Percentiles rank a stretch among this genome's conserved stretches.
Evolutionary conservation across 2,113 vertebrate species (phyloP).

Genomic region (Peromyscus polionotus): DNA sequence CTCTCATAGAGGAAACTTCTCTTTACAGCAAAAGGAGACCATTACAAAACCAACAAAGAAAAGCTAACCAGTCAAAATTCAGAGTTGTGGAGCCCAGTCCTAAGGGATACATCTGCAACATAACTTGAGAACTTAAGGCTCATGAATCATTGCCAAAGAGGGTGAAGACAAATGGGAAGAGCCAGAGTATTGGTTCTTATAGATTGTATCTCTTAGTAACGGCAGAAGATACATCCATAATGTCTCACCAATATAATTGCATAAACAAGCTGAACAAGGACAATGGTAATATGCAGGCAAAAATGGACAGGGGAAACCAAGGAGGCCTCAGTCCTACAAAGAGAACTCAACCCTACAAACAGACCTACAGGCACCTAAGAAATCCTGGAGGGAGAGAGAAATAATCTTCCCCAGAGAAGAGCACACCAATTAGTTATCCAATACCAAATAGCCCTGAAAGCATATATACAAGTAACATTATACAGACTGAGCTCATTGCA

Average conservation of each 20-base stretch:
- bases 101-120: not conserved
- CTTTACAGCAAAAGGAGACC: too few relatives aligned
- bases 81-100: not conserved
- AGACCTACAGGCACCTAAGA: not conserved
- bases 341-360: not conserved
- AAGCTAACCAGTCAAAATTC: not conserved
- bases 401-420: not conserved
- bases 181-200: not conserved
- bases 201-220: not conserved
- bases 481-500: not conserved
- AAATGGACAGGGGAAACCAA: not conserved
- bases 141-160: not conserved
- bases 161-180: not conserved
- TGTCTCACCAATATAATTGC: too few relatives aligned
- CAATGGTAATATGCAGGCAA: not conserved
- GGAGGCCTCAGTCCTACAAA: not conserved
- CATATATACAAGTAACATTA: not conserved
- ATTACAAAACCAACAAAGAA: too few relatives aligned
- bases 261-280: not conserved
- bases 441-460: too few relatives aligned
- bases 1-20: too few relatives aligned
- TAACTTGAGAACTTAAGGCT: not conserved
- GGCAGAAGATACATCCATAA: too few relatives aligned
- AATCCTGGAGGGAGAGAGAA: not conserved
- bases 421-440: too few relatives aligned